Evolutionary conservation across 2,888 invertebrate genomes (phyloP).

Genomic region (Orchesella flavescens): DNA sequence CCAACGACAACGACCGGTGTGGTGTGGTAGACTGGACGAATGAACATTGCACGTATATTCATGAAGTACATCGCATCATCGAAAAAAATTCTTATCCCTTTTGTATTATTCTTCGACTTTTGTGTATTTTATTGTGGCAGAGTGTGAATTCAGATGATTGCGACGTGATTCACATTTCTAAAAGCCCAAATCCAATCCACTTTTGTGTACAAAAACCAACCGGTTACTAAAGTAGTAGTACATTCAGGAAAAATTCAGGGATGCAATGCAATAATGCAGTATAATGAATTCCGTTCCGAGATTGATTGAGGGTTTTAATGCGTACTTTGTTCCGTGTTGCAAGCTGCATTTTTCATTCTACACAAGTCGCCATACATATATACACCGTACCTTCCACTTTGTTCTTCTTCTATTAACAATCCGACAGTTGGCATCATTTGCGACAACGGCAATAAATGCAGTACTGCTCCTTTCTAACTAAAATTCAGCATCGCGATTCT

Average conservation of each 20-base stretch:
- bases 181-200: neutral
- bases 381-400: neutral
- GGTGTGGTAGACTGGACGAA: neutral
- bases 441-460: constrained; percentile 40
- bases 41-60: neutral
- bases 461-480: neutral
- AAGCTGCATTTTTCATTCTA: constrained; percentile 14
- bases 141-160: constrained; percentile 50
- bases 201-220: neutral
- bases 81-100: constrained; percentile 12
- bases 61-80: neutral
- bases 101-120: constrained; percentile 19
- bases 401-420: constrained; percentile 5
- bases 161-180: neutral
- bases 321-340: constrained; percentile 9
- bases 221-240: constrained; percentile 2
- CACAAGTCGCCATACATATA: neutral
- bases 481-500: neutral
- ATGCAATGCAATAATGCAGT: neutral
- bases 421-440: constrained; percentile 57
- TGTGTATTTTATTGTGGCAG: constrained; percentile 40
- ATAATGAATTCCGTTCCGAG: constrained; percentile 35
- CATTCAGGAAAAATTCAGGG: too few relatives aligned
- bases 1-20: constrained; percentile 48
- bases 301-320: constrained; percentile 52